Evolutionary conservation across 1,140 invertebrate species (phyloP).

Genomic region (Bacillus rossius): DNA sequence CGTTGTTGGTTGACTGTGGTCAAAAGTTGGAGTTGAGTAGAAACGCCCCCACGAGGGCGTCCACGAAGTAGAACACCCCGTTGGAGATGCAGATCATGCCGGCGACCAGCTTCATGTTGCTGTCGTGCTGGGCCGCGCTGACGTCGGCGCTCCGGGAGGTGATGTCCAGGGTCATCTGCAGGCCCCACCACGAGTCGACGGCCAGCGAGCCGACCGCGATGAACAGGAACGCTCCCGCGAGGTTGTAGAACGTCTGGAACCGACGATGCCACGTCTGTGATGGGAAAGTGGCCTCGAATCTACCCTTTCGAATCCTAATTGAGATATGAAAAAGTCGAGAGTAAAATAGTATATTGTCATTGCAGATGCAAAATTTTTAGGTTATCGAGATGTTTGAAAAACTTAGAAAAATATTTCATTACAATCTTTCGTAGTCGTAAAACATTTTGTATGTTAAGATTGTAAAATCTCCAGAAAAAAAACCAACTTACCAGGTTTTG

Average conservation of each 20-base stretch:
- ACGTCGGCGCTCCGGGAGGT: neutral
- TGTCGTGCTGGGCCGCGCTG: neutral
- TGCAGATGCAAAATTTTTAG: too few relatives aligned
- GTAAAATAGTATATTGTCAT: too few relatives aligned
- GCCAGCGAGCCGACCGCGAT: neutral
- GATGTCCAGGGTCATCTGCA: neutral
- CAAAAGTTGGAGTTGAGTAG: neutral
- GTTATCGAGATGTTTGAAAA: too few relatives aligned
- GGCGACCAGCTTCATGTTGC: neutral
- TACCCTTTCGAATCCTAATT: neutral
- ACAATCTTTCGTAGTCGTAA: too few relatives aligned
- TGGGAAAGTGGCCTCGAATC: neutral
- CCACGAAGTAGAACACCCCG: neutral
- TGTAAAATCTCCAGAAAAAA: too few relatives aligned
- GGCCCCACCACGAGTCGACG: constrained; percentile 1
- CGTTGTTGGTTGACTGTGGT: too few relatives aligned
- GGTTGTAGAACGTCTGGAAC: neutral
- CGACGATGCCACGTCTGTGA: neutral
- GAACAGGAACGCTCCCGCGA: neutral
- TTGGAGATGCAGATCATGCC: neutral
- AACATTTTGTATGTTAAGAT: too few relatives aligned
- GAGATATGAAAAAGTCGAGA: too few relatives aligned
- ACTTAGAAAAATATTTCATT: too few relatives aligned
- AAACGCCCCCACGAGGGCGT: neutral
- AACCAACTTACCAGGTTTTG: too few relatives aligned